phyloP scores from a whole-genome alignment of 2,888 invertebrate genomes.

The Flabesymbios commensalis region DNA sequence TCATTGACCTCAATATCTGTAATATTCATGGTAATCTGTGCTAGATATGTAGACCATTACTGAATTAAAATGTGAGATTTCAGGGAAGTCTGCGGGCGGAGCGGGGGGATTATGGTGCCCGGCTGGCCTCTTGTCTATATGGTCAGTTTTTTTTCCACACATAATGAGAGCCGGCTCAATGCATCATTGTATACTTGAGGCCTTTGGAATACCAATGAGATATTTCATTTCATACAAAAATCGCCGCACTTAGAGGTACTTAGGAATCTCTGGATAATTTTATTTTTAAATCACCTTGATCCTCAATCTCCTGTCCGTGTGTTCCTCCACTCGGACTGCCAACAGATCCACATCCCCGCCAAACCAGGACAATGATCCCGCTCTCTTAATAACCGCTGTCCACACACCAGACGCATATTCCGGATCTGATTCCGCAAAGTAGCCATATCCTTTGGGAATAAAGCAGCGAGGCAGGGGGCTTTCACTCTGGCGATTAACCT shows the following conservation, averaged over 20 bases:
- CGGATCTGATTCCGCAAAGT: background rate
- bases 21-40: too few relatives aligned
- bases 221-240: background rate
- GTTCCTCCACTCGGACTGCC: slow-evolving; percentile 5
- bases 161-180: too few relatives aligned
- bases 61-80: too few relatives aligned
- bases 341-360: background rate
- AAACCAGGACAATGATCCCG: background rate
- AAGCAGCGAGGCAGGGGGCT: background rate
- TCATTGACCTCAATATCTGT: too few relatives aligned
- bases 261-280: too few relatives aligned
- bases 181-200: background rate
- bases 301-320: background rate
- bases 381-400: background rate
- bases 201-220: background rate
- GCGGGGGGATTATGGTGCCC: too few relatives aligned
- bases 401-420: background rate
- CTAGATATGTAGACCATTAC: too few relatives aligned
- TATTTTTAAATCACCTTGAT: too few relatives aligned
- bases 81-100: too few relatives aligned
- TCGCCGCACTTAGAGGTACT: background rate
- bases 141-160: too few relatives aligned
- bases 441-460: background rate
- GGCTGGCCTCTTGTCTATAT: too few relatives aligned
- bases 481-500: background rate